phyloP scores from a whole-genome alignment of 2,797 vertebrate genomes.

The Rhinella marina region DNA sequence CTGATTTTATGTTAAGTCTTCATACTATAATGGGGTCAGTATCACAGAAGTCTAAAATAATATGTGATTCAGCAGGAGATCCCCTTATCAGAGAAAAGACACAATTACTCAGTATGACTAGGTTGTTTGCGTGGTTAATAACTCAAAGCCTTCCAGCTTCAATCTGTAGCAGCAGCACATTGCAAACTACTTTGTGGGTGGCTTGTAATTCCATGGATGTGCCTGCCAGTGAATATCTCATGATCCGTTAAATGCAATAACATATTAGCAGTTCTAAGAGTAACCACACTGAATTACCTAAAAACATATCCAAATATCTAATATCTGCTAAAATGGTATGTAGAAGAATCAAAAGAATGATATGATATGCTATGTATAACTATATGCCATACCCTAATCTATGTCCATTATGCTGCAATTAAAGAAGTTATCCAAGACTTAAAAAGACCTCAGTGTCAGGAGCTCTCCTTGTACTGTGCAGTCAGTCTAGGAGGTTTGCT shows the following conservation, averaged over 20 bases:
- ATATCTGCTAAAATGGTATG: not conserved
- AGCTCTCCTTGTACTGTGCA: no score
- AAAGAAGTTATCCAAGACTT: no score
- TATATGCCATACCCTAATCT: not conserved
- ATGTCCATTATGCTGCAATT: no score
- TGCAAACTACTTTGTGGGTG: conserved; percentile 26
- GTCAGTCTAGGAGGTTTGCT: no score
- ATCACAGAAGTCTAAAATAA: not conserved
- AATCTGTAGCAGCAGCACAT: not conserved
- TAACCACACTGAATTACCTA: not conserved
- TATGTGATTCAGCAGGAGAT: conserved; percentile 7
- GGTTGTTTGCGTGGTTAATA: conserved; percentile 28
- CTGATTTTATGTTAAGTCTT: not conserved
- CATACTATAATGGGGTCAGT: not conserved
- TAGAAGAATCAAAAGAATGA: not conserved
- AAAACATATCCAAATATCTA: not conserved
- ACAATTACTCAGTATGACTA: conserved; percentile 18
- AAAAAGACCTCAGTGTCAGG: no score
- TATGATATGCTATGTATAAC: not conserved
- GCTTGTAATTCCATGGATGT: not conserved
- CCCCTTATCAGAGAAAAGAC: not conserved
- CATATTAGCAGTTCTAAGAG: not conserved
- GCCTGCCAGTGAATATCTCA: not conserved
- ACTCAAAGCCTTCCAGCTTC: conserved; percentile 3
- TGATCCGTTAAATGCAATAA: not conserved